Base-by-base conservation (phyloP, 2,888 invertebrate genomes). In the Drosophila vallismaia region DNA sequence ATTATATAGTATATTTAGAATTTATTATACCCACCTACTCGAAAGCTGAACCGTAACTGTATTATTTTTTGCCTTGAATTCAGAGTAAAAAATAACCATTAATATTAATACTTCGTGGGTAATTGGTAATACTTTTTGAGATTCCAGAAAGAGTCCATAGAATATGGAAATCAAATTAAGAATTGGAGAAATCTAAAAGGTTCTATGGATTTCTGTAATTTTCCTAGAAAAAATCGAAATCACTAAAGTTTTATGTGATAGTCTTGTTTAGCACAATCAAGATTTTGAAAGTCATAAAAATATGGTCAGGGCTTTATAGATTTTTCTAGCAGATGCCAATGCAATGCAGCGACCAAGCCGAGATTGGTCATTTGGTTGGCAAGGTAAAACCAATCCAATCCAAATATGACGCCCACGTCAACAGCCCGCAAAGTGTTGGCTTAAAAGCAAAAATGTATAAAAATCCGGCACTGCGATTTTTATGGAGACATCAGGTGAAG, bases 401-500 rank as follows among this genome's bases (percentile, higher is more conserved):
- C 79, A 79, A 82, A 82, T 85, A 66, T 74, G 49, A 85, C 86
- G 79, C 81, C 81, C 66, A 81, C 85, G 54, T 52, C 66, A 57
- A 66, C 68, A 59, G 53, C 9, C 36, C 56, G 48, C 48, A 49
- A 45, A 54, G 8, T 42, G 19, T 14, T 38, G 58, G 49, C 57
- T 64, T 76, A 79, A 74, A 69, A 79, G 79, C 74, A 71, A 59
- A 75, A 71, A 45, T 62, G 29, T 72, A 80, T 82, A 73, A 82
- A 64, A 81, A 76, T 60, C 75, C 63, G 48, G 51, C 70, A 51
- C 12, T 56, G 60, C 38, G 55, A 60, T 68, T 73, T 83, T 86
- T 83, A 86, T 83, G 82, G 82, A 83, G 82, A 86, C 82, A 83
- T 83, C 82, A 83, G 77, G 68, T 81, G 68, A 62, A 51, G 29